Base-by-base conservation (phyloP, 2,888 invertebrate genomes). In the Tineola bisselliella region DNA sequence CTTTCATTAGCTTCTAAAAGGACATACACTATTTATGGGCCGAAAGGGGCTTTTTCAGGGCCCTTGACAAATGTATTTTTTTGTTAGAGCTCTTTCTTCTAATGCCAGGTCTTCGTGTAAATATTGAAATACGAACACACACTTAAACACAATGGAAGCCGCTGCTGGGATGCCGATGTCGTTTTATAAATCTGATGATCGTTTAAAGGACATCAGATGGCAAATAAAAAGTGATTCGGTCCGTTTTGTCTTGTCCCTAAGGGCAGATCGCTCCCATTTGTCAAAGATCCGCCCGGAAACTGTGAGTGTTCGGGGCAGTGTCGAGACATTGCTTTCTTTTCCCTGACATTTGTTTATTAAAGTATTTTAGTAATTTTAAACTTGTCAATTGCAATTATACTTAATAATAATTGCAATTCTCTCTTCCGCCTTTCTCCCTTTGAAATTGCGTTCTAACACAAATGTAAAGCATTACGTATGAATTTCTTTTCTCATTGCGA, bases 191-290 rank as follows among this genome's bases (percentile, higher is more conserved):
- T 13, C 17, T 48, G 48, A 48, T 48, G 13, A 48, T 48, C 48
- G 17, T 48, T 48, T 48, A 48, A 38, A 58, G 58, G 33, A 76
- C 79, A 76, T 83, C 81, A 79, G 78, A 81, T 79, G 79, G 77
- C 80, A 76, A 81, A 82, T 79, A 79, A 80, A 81, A 82, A 76
- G 74, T 69, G 78, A 77, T 78, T 76, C 74, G 78, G 73, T 76
- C 80, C 77, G 79, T 81, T 83, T 81, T 48, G 48, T 48, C 78
- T 81, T 69, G 75, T 82, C 78, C 72, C 69, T 48, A 15, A 17
- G 48, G 48, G 17, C 48, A 48, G 38, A 38, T 38, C 38, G 38
- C n/a, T 48, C 15, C 13, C 13, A 48, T 48, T 48, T 48, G 48
- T 48, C 48, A 48, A 48, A 38, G 38, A 38, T 17, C 48, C 48